Conservation (phyloP, 1,140 invertebrate genomes). For the Callitettix versicolor region DNA sequence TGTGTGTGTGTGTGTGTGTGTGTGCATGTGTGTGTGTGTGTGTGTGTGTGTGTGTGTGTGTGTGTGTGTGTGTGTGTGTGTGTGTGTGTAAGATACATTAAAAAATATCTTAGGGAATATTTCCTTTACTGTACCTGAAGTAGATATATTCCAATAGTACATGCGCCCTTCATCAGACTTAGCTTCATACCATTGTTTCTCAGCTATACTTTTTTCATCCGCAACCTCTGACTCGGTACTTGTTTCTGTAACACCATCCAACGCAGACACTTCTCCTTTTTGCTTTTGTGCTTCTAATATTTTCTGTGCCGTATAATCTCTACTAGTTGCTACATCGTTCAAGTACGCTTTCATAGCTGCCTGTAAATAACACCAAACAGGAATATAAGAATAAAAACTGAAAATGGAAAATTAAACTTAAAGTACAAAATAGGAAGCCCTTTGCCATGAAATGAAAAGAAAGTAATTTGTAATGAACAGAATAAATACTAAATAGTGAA, state of each 20-base stretch:
- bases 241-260: slow-evolving; percentile 26
- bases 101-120: too few relatives aligned
- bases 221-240: slow-evolving; percentile 26
- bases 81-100: too few relatives aligned
- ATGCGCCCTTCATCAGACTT: slow-evolving; percentile 55
- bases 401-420: too few relatives aligned
- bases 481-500: too few relatives aligned
- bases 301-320: slow-evolving; percentile 55
- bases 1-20: too few relatives aligned
- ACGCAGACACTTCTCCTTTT: slow-evolving; percentile 29
- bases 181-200: slow-evolving; percentile 57
- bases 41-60: too few relatives aligned
- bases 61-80: too few relatives aligned
- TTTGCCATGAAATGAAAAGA: too few relatives aligned
- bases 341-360: slow-evolving; percentile 73
- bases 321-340: slow-evolving; percentile 61
- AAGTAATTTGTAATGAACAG: too few relatives aligned
- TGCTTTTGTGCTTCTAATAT: slow-evolving; percentile 27
- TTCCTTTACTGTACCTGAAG: slow-evolving; percentile 66
- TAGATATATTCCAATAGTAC: slow-evolving; percentile 72
- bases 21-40: too few relatives aligned
- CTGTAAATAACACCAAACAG: slow-evolving; percentile 26
- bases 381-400: too few relatives aligned
- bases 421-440: too few relatives aligned
- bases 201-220: not conserved